A percentile compares a stretch with the other conserved stretches of the same genome.
phyloP scores from a whole-genome alignment of 2,113 vertebrate genomes.

The Typhlomys cinereus region DNA sequence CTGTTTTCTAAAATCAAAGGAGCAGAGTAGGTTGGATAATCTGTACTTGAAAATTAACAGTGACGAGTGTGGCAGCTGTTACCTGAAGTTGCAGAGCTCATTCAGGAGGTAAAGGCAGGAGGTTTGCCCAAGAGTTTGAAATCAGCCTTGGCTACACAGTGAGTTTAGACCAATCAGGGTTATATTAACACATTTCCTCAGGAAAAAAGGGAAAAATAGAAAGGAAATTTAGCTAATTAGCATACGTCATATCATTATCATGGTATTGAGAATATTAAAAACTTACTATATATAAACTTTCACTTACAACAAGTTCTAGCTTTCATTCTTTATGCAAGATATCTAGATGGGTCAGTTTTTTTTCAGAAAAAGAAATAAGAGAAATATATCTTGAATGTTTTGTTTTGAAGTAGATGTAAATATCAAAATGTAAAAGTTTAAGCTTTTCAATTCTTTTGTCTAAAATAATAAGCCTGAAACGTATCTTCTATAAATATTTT shows the following conservation, averaged over 20 bases:
- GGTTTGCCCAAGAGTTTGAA: neutral
- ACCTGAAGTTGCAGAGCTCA: neutral
- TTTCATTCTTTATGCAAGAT: slow-evolving; percentile 6
- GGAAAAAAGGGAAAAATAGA: no score
- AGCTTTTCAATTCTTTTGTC: neutral
- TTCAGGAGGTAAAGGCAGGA: neutral
- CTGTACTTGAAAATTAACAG: slow-evolving; percentile 31
- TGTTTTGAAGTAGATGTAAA: slow-evolving; percentile 13
- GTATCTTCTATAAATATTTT: neutral
- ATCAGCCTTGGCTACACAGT: neutral
- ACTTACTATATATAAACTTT: neutral
- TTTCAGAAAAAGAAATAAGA: neutral
- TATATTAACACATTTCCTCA: neutral
- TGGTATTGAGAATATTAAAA: slow-evolving; percentile 11
- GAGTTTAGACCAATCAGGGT: neutral
- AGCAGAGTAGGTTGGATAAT: neutral
- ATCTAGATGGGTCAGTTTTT: neutral
- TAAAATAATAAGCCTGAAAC: neutral
- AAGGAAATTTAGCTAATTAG: no score
- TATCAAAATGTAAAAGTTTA: slow-evolving; percentile 13
- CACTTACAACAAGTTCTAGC: neutral
- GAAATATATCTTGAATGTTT: neutral
- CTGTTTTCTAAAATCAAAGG: slow-evolving; percentile 49
- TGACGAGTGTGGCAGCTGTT: neutral
- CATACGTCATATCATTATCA: slow-evolving; percentile 7